These are phyloP conservation scores for Danio rerio DNA, from an alignment of 2,113 vertebrate genomes.

Conservation along the genomic window DNA sequence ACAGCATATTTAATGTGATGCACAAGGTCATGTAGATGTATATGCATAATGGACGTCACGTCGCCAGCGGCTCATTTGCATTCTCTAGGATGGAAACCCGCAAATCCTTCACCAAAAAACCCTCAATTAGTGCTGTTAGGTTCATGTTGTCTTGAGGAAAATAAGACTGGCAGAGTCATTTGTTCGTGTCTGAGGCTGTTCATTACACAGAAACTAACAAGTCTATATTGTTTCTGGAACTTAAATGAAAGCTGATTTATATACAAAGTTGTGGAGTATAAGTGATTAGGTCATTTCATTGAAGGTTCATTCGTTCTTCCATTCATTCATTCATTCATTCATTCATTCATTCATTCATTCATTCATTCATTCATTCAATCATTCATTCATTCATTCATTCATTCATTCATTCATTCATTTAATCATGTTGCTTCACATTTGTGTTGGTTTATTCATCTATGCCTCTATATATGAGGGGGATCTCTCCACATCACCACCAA, in stretches of 20 bases:
- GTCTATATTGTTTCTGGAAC: not conserved
- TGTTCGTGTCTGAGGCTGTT: constrained; percentile 8
- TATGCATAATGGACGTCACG: constrained; percentile 20
- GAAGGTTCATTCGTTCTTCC: too few species aligned
- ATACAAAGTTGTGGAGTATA: not conserved
- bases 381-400: too few species aligned
- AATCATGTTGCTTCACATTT: too few species aligned
- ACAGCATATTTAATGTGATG: constrained; percentile 7
- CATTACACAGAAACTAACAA: not conserved
- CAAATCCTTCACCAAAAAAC: constrained; percentile 18
- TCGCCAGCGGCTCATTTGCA: constrained; percentile 5
- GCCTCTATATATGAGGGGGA: too few species aligned
- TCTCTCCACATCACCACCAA: too few species aligned
- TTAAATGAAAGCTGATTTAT: not conserved
- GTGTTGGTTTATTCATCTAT: too few species aligned
- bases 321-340: too few species aligned
- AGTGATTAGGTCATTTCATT: not conserved
- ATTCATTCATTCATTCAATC: too few species aligned
- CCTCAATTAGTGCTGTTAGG: constrained; percentile 24
- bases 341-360: too few species aligned
- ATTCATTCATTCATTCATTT: too few species aligned
- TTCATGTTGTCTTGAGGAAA: not conserved
- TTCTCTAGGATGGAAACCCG: not conserved
- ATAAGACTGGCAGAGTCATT: constrained; percentile 1
- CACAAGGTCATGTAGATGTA: constrained; percentile 24